These are phyloP conservation scores for Solea senegalensis DNA, from an alignment of 2,113 vertebrate species.

Conservation along the genomic window DNA sequence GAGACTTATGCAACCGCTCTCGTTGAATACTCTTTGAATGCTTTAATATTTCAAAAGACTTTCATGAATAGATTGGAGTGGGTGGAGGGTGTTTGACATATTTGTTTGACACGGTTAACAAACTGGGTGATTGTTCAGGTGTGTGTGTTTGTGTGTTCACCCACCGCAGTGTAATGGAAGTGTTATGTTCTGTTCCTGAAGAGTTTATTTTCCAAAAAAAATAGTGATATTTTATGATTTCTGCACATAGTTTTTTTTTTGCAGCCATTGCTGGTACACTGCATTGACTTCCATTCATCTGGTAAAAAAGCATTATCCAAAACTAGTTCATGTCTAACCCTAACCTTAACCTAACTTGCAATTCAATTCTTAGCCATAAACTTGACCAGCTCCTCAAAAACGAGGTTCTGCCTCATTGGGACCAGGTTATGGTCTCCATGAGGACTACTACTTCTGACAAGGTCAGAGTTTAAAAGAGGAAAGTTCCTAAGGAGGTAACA, in stretches of 20 bases:
- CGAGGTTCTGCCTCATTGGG: too few species aligned
- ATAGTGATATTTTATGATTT: background rate
- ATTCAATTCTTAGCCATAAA: too few species aligned
- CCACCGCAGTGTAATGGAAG: background rate
- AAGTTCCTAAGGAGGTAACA: too few species aligned
- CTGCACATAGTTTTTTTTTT: background rate
- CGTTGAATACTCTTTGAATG: background rate
- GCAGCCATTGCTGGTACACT: too few species aligned
- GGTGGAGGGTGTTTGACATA: background rate
- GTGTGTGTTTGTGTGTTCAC: background rate
- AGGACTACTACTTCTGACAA: too few species aligned
- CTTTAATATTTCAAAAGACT: background rate
- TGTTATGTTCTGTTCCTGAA: background rate
- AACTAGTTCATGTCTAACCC: too few species aligned
- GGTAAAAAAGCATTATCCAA: too few species aligned
- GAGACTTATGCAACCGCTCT: slow-evolving; percentile 20
- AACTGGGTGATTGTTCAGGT: slow-evolving; percentile 1
- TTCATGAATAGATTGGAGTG: background rate
- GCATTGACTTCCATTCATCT: too few species aligned
- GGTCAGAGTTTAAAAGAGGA: too few species aligned
- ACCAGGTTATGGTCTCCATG: too few species aligned
- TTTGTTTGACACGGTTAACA: slow-evolving; percentile 4
- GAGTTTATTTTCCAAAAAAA: background rate
- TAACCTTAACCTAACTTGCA: too few species aligned
- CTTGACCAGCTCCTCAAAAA: too few species aligned